These are phyloP conservation scores for Acanthurus tractus DNA, from an alignment of 2,797 vertebrate genomes.

Conservation along the genomic window DNA sequence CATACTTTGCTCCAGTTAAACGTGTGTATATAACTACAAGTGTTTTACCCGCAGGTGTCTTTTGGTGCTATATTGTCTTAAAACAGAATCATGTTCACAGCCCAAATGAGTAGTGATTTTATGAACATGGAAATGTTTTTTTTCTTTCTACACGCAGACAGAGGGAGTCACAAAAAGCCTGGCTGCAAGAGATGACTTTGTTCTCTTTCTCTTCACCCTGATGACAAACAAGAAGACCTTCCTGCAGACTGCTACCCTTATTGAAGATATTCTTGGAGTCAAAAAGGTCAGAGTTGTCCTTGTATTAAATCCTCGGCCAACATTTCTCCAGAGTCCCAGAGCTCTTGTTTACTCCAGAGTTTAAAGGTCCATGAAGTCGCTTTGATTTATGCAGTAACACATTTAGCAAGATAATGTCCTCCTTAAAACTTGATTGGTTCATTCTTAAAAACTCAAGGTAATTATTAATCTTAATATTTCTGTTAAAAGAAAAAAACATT, in stretches of 20 bases:
- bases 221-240: conserved; percentile 99
- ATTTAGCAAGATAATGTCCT: background rate
- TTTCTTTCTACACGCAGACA: conserved; percentile 78
- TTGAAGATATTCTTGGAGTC: conserved; percentile 97
- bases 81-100: background rate
- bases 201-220: conserved; percentile 96
- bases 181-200: conserved; percentile 96
- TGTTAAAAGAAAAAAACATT: too few species aligned
- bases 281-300: conserved; percentile 91
- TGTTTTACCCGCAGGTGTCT: background rate
- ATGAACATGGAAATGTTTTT: background rate
- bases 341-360: background rate
- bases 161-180: conserved; percentile 96
- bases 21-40: background rate
- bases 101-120: background rate
- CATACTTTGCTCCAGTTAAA: background rate
- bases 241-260: conserved; percentile 96
- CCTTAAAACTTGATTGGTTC: background rate
- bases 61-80: background rate
- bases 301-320: conserved; percentile 6
- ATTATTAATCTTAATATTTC: background rate
- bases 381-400: background rate
- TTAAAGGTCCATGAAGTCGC: background rate
- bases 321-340: background rate
- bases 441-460: background rate